These are phyloP conservation scores for Leptosomus discolor DNA, from an alignment of 2,113 vertebrate genomes.

Conservation along the genomic window DNA sequence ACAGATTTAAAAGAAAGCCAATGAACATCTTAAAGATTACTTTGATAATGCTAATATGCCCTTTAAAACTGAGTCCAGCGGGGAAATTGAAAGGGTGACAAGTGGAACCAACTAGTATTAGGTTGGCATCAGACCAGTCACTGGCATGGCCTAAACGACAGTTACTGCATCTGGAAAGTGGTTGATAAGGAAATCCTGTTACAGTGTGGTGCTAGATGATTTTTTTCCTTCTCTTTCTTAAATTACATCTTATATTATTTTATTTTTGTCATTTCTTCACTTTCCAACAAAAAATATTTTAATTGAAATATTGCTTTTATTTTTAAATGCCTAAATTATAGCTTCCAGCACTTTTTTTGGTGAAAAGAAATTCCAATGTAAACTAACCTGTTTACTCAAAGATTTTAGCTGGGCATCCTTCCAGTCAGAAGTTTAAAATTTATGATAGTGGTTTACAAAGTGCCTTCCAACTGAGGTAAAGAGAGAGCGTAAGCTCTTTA, in stretches of 20 bases:
- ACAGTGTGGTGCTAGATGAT: conserved; percentile 28
- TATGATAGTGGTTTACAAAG: neutral
- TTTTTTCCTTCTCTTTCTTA: conserved; percentile 4
- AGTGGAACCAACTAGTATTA: conserved; percentile 78
- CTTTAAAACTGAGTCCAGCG: conserved; percentile 74
- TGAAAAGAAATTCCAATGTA: neutral
- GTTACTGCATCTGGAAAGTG: conserved; percentile 69
- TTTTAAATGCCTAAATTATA: conserved; percentile 29
- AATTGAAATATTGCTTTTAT: neutral
- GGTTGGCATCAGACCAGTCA: conserved; percentile 70
- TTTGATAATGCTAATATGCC: conserved; percentile 78
- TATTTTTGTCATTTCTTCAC: conserved; percentile 35
- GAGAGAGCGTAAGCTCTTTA: neutral
- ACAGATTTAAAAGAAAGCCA: conserved; percentile 34
- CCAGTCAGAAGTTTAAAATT: conserved; percentile 3
- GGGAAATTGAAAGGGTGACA: conserved; percentile 78
- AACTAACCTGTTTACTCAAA: conserved; percentile 28
- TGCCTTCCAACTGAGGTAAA: neutral
- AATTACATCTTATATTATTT: conserved; percentile 66
- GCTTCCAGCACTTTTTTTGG: conserved; percentile 6
- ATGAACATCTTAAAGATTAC: conserved; percentile 66
- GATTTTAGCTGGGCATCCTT: neutral
- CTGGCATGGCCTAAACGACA: conserved; percentile 73
- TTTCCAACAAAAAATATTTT: conserved; percentile 36
- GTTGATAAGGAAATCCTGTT: conserved; percentile 81